Conservation (phyloP, 1,140 invertebrate genomes). For the Drosophila ficusphila region DNA sequence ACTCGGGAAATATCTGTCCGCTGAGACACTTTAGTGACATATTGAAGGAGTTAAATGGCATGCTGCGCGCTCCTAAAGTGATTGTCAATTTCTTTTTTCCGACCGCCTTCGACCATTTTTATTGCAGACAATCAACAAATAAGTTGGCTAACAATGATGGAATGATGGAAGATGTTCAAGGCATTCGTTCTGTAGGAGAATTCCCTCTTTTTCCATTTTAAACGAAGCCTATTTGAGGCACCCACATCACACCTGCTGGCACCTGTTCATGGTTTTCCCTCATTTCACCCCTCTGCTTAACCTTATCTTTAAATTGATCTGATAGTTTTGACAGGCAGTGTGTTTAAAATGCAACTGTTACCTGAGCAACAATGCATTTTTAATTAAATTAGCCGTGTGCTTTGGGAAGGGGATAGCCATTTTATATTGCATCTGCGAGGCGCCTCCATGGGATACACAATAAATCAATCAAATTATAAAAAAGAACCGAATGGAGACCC, state of each 20-base stretch:
- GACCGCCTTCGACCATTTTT: neutral
- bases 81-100: conserved; percentile 31
- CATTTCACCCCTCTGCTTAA: too few species aligned
- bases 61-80: conserved; percentile 25
- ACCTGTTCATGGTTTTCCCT: conserved; percentile 9
- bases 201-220: neutral
- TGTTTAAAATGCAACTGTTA: conserved; percentile 36
- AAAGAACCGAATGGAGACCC: conserved; percentile 26
- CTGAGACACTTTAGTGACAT: conserved; percentile 72
- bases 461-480: conserved; percentile 77
- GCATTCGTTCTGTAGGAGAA: neutral
- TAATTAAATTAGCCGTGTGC: conserved; percentile 63
- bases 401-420: neutral
- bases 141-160: conserved; percentile 24
- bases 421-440: conserved; percentile 30
- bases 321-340: conserved; percentile 62
- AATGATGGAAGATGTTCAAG: conserved; percentile 14
- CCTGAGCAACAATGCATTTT: conserved; percentile 55
- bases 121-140: conserved; percentile 30
- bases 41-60: conserved; percentile 79
- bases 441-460: conserved; percentile 49
- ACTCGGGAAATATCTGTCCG: conserved; percentile 59
- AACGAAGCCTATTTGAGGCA: neutral
- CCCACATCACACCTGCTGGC: conserved; percentile 18
- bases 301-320: conserved; percentile 42